Percentiles rank a stretch among this genome's conserved stretches.
Evolutionary conservation across 2,888 invertebrate genomes (phyloP).

Genomic region (Isoperla grammatica): DNA sequence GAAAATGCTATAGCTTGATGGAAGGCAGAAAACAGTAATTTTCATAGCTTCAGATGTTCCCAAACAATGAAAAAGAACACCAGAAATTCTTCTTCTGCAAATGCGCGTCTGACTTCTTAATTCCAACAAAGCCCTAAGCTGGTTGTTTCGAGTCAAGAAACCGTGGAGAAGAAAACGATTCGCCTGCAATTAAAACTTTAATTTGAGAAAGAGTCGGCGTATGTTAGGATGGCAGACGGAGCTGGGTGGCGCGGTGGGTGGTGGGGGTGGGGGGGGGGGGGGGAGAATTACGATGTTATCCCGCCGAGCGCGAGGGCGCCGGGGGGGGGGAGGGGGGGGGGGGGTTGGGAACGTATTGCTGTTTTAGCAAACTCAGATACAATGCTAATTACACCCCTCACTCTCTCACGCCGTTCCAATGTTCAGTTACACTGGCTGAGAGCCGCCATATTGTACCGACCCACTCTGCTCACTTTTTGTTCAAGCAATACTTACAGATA

Average conservation of each 20-base stretch:
- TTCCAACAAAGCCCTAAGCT: slow-evolving; percentile 5
- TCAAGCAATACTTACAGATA: too few relatives aligned
- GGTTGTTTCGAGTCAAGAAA: neutral
- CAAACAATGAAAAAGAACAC: neutral
- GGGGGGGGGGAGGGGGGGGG: neutral
- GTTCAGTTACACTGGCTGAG: too few relatives aligned
- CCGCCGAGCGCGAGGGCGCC: neutral
- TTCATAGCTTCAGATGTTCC: too few relatives aligned
- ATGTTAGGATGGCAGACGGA: slow-evolving; percentile 4
- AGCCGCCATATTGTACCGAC: too few relatives aligned
- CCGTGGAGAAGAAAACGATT: slow-evolving; percentile 23
- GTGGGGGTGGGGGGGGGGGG: slow-evolving; percentile 1
- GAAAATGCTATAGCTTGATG: too few relatives aligned
- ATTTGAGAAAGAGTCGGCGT: slow-evolving; percentile 20
- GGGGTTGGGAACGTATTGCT: slow-evolving; percentile 17
- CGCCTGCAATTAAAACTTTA: slow-evolving; percentile 26
- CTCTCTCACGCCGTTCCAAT: slow-evolving; percentile 1
- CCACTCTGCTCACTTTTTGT: too few relatives aligned
- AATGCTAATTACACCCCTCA: slow-evolving; percentile 9
- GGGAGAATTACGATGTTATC: slow-evolving; percentile 11
- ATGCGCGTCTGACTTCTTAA: slow-evolving; percentile 14
- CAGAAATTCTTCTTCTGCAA: slow-evolving; percentile 1
- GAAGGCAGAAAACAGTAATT: too few relatives aligned
- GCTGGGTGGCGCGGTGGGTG: neutral
- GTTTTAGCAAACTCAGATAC: slow-evolving; percentile 8